A percentile compares a stretch with the other conserved stretches of the same genome.
Evolutionary conservation across 2,113 vertebrate species (phyloP).

Genomic region (Chamaetylas fuelleborni): DNA sequence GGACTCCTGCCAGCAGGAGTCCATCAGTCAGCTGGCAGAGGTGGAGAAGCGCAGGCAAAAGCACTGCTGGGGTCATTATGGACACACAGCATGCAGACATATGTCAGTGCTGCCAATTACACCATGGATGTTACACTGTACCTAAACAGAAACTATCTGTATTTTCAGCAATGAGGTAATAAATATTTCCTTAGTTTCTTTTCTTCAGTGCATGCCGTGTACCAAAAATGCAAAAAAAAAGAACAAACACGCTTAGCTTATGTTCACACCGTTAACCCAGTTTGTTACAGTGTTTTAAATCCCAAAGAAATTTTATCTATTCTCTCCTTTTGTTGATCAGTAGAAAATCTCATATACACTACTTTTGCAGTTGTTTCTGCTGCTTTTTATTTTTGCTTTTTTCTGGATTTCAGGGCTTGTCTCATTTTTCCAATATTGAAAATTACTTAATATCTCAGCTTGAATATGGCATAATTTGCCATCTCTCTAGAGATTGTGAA

Average conservation of each 20-base stretch:
- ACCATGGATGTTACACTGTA: accelerated
- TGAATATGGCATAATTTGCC: background rate
- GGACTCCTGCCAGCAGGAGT: background rate
- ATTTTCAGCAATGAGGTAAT: background rate
- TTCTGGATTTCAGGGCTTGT: background rate
- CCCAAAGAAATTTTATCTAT: background rate
- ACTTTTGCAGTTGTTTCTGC: background rate
- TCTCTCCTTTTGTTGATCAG: background rate
- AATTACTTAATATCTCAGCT: background rate
- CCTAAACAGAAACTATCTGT: background rate
- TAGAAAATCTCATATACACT: background rate
- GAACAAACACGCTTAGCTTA: background rate
- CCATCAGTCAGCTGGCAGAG: background rate
- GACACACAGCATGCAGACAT: accelerated
- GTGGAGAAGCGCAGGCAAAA: background rate
- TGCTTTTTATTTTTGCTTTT: background rate
- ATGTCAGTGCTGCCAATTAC: background rate
- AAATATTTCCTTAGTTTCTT: background rate
- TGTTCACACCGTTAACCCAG: background rate
- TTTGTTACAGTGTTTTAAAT: background rate
- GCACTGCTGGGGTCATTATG: background rate
- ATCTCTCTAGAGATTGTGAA: background rate
- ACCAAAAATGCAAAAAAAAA: background rate
- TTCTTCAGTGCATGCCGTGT: background rate
- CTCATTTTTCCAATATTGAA: background rate